These are phyloP conservation scores for Chelonia mydas DNA, from an alignment of 2,797 vertebrate species.

Conservation along the genomic window DNA sequence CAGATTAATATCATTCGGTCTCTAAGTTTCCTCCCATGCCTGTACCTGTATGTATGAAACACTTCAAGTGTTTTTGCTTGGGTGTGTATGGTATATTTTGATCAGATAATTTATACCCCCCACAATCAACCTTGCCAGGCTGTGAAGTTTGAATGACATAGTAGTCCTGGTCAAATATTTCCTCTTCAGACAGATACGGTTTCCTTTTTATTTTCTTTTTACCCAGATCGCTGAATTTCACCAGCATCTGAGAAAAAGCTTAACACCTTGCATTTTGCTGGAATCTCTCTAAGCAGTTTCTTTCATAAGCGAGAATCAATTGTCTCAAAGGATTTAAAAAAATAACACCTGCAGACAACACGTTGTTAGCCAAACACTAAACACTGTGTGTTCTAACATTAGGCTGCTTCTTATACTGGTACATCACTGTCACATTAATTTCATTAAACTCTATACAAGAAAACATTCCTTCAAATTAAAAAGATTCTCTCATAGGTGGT, in stretches of 20 bases:
- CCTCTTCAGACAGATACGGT: background rate
- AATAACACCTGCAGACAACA: background rate
- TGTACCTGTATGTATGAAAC: background rate
- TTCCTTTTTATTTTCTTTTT: background rate
- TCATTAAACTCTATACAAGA: background rate
- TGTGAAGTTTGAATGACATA: background rate
- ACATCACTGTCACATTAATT: background rate
- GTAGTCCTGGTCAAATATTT: background rate
- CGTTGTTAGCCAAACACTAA: background rate
- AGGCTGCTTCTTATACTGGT: background rate
- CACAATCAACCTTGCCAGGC: background rate
- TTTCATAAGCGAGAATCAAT: background rate
- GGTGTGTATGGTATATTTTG: constrained; percentile 14
- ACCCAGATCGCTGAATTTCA: background rate
- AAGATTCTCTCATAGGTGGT: too few species aligned
- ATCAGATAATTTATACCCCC: background rate
- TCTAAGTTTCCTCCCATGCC: background rate
- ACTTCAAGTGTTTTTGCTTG: constrained; percentile 20
- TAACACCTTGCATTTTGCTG: background rate
- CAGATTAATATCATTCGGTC: background rate
- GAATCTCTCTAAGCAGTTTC: background rate
- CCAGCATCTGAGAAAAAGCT: background rate
- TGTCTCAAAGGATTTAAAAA: background rate
- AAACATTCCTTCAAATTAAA: too few species aligned
- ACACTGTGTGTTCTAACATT: background rate